Evolutionary conservation across 2,797 vertebrate genomes (phyloP).

Genomic region (Babyrousa celebensis): DNA sequence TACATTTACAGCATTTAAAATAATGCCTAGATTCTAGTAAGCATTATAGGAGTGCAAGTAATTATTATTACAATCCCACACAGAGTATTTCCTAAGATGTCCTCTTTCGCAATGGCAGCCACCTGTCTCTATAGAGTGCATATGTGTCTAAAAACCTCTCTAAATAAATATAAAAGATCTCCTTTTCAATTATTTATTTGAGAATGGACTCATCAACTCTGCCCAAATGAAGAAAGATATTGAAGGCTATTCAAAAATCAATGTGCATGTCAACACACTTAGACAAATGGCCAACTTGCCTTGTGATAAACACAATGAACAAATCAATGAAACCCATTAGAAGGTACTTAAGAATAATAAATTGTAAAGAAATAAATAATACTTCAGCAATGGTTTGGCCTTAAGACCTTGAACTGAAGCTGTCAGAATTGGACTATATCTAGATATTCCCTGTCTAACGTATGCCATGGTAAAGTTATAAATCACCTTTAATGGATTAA

Average conservation of each 20-base stretch:
- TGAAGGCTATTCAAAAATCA: constrained; percentile 69
- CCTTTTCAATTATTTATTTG: constrained; percentile 40
- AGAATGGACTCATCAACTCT: neutral
- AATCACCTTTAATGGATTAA: neutral
- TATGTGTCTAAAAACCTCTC: neutral
- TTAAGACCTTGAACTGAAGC: neutral
- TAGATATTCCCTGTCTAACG: neutral
- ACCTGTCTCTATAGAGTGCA: neutral
- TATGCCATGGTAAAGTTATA: neutral
- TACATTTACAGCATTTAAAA: neutral
- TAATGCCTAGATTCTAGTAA: neutral
- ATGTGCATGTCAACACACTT: constrained; percentile 33
- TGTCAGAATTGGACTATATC: neutral
- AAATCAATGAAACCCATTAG: constrained; percentile 74
- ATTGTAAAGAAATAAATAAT: constrained; percentile 60
- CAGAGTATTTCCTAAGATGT: neutral
- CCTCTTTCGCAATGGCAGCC: neutral
- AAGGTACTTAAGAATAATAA: constrained; percentile 60
- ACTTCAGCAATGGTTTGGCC: constrained; percentile 2
- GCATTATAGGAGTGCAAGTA: neutral
- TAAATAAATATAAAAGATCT: constrained; percentile 3
- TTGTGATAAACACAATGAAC: constrained; percentile 53
- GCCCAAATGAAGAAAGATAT: constrained; percentile 59
- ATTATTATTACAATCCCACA: neutral
- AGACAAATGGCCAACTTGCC: constrained; percentile 25